Conservation (phyloP, 2,888 invertebrate species). For the Labia minor region DNA sequence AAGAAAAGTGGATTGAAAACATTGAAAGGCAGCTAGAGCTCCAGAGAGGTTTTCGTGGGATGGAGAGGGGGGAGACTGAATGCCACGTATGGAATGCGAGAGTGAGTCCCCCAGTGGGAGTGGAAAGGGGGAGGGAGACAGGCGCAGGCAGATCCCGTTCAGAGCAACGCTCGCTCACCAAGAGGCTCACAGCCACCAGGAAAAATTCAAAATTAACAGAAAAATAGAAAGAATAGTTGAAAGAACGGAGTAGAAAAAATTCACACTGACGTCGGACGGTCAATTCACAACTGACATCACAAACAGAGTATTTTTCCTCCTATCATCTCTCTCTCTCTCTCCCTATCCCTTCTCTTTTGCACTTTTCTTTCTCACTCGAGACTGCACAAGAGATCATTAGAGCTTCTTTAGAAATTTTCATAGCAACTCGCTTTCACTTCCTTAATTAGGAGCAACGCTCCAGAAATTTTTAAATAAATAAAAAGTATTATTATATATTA, state of each 20-base stretch:
- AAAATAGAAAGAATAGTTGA: constrained; percentile 4
- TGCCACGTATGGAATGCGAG: constrained; percentile 13
- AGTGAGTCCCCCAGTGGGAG: background rate
- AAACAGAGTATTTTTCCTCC: background rate
- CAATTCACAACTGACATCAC: constrained; percentile 1
- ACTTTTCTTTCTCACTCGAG: no score
- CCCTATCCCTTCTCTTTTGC: no score
- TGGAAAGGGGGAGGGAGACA: background rate
- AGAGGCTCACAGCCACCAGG: background rate
- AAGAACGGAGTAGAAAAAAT: background rate
- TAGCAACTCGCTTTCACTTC: constrained; percentile 13
- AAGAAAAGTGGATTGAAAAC: background rate
- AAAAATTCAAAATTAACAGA: background rate
- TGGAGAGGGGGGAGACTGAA: background rate
- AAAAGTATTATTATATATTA: background rate
- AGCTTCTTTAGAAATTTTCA: constrained; percentile 13
- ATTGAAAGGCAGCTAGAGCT: background rate
- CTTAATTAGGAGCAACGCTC: constrained; percentile 4
- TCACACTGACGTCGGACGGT: background rate
- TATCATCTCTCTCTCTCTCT: no score
- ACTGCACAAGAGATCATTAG: constrained; percentile 3
- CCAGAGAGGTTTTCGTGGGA: background rate
- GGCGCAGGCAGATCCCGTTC: background rate
- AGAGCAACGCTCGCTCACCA: constrained; percentile 13
- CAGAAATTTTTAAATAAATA: constrained; percentile 1